Percentiles rank a stretch among this genome's conserved stretches.
Conservation (phyloP, 1,140 invertebrate genomes). For the Drosophila oshimai region DNA sequence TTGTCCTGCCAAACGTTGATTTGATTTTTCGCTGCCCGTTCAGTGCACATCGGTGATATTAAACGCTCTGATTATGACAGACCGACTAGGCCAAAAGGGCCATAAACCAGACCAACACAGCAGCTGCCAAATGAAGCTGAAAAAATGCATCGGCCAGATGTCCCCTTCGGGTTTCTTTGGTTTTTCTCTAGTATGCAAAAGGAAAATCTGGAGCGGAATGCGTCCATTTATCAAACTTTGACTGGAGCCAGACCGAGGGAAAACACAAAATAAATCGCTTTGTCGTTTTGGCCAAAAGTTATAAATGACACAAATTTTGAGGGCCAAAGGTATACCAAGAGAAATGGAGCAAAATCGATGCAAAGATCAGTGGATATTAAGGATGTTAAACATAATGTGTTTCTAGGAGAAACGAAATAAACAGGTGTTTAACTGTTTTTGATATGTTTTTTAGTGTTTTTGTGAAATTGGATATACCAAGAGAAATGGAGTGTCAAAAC, state of each 20-base stretch:
- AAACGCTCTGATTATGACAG: slow-evolving; percentile 31
- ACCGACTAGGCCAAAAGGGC: slow-evolving; percentile 16
- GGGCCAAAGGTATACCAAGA: background rate
- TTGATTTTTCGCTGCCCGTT: slow-evolving; percentile 39
- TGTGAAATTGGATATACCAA: too few relatives aligned
- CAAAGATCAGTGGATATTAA: slow-evolving; percentile 14
- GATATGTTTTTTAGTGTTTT: too few relatives aligned
- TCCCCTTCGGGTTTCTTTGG: background rate
- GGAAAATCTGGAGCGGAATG: slow-evolving; percentile 12
- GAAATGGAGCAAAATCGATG: background rate
- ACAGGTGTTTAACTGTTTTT: slow-evolving; percentile 59
- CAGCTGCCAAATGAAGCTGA: slow-evolving; percentile 62
- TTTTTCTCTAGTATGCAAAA: slow-evolving; percentile 35
- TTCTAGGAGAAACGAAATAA: background rate
- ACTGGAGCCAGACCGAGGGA: slow-evolving; percentile 30
- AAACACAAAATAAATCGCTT: slow-evolving; percentile 59
- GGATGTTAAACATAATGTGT: background rate
- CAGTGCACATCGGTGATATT: slow-evolving; percentile 36
- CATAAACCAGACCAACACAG: slow-evolving; percentile 42
- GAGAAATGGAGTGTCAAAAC: too few relatives aligned
- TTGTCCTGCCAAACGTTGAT: slow-evolving; percentile 28
- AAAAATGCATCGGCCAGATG: slow-evolving; percentile 64
- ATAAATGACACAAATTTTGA: slow-evolving; percentile 55
- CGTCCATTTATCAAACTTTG: slow-evolving; percentile 69
- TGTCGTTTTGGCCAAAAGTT: slow-evolving; percentile 31